Evolutionary conservation across 92 coral and sea anemone species (phyloP).

Genomic region (Epizoanthus rinbou): DNA sequence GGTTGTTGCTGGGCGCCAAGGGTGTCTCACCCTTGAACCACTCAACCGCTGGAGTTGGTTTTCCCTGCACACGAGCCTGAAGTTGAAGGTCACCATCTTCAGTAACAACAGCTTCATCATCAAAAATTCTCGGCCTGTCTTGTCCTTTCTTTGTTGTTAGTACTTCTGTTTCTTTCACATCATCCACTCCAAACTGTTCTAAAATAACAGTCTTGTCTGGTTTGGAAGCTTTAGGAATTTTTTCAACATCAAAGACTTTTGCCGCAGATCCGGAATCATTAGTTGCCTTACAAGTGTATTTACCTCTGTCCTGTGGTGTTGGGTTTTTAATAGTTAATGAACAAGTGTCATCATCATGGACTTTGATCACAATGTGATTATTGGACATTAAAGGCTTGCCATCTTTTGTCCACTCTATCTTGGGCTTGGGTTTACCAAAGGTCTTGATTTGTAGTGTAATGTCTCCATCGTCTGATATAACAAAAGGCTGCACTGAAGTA

Average conservation of each 20-base stretch:
- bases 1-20: conserved; percentile 49
- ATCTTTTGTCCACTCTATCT: conserved; percentile 82
- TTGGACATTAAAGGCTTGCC: conserved; percentile 34
- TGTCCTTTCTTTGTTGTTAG: conserved; percentile 11
- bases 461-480: conserved; percentile 59
- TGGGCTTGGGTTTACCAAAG: conserved; percentile 81
- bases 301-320: conserved; percentile 57
- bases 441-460: conserved; percentile 77
- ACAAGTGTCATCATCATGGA: conserved; percentile 46
- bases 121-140: conserved; percentile 20
- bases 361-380: conserved; percentile 54
- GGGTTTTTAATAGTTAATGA: conserved; percentile 54
- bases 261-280: conserved; percentile 68
- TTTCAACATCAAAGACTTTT: conserved; percentile 28
- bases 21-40: conserved; percentile 69
- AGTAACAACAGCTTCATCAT: conserved; percentile 56
- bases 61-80: conserved; percentile 51
- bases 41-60: conserved; percentile 57
- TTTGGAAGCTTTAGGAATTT: conserved; percentile 2
- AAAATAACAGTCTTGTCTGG: conserved; percentile 31
- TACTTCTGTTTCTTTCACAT: neutral
- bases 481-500: conserved; percentile 53
- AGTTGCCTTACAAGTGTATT: conserved; percentile 70
- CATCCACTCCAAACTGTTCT: conserved; percentile 24
- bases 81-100: conserved; percentile 59